Base-by-base conservation (phyloP, 2,113 vertebrate species). In the Regulus satrapa region DNA sequence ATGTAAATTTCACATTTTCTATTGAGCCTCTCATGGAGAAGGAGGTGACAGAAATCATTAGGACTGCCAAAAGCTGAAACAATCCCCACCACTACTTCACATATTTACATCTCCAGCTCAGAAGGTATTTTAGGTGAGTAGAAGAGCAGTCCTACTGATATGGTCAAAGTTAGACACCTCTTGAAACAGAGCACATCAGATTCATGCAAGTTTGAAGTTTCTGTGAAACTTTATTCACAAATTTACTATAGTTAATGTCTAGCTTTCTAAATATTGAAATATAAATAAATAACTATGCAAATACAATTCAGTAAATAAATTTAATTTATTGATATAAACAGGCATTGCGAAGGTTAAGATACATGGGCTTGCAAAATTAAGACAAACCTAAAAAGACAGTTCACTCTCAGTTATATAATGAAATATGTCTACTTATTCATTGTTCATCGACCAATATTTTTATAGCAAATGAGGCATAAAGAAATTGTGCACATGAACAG, bases 371-470 rank as follows among this genome's bases (percentile, higher is more conserved):
- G 28, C 20, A 66, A 91, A 96, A 83, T 66, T 13, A 91, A 94
- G 85, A 73, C 66, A 85, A 89, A 91, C 45, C 9, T 61, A 79
- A 71, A 91, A 91, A 85, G 74, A 82, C 74, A 73, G 54, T 79
- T 89, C 25, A 32, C 7, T 92, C 68, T 55, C 1, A 0, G n/a
- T 51, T 75, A 85, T 58, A 72, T 77, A 72, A 36, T 43, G 49
- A 82, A 89, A 91, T 95, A 75, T 63, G 10, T 91, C 81, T 95
- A 82, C 69, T 85, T 95, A 54, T 87, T 94, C 74, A 68, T 87
- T 95, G 86, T 89, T 95, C 89, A 58, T 89, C 76, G 45, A 92
- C 87, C 87, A 93, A 72, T 92, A 95, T 94, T 95, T 95, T 91
- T 94, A 62, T 66, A 92, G 81, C 49, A 96, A 95, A 94, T 88